These are phyloP conservation scores for Nasonia vitripennis DNA, from an alignment of 1,140 invertebrate species.

Conservation along the genomic window DNA sequence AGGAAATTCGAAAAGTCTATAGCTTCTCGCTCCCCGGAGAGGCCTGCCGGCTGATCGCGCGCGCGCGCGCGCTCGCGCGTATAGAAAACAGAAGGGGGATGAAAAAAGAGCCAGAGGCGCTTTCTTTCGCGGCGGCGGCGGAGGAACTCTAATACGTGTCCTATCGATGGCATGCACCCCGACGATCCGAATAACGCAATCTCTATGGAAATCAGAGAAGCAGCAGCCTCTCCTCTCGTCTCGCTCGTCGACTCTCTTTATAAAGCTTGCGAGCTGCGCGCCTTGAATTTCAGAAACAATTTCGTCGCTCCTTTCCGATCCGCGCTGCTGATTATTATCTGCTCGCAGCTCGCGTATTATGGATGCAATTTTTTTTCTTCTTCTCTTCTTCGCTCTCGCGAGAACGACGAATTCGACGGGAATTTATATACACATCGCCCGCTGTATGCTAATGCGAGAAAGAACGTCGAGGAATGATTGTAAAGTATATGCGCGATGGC, in stretches of 20 bases:
- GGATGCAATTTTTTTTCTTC: background rate
- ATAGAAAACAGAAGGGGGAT: background rate
- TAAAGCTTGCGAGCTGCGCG: background rate
- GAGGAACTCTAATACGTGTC: slow-evolving; percentile 16
- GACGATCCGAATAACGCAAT: slow-evolving; percentile 44
- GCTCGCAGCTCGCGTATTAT: background rate
- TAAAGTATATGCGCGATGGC: background rate
- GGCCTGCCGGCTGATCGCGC: background rate
- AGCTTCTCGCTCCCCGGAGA: background rate
- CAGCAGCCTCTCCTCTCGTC: slow-evolving; percentile 2
- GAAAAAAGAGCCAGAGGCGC: slow-evolving; percentile 40
- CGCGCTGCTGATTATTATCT: background rate
- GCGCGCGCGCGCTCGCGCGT: background rate
- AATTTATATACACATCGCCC: slow-evolving; percentile 13
- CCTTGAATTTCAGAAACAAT: slow-evolving; percentile 42
- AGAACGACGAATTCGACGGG: background rate
- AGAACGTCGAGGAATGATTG: background rate
- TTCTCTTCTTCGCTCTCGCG: background rate
- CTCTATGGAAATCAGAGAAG: slow-evolving; percentile 44
- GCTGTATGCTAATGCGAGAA: slow-evolving; percentile 27
- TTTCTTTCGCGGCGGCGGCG: slow-evolving; percentile 42
- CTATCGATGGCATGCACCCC: slow-evolving; percentile 29
- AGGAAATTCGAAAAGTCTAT: background rate
- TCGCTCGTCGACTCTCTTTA: background rate
- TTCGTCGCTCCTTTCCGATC: slow-evolving; percentile 14